Evolutionary conservation across 2,888 invertebrate species (phyloP).

Genomic region (Teinopalpus imperialis): DNA sequence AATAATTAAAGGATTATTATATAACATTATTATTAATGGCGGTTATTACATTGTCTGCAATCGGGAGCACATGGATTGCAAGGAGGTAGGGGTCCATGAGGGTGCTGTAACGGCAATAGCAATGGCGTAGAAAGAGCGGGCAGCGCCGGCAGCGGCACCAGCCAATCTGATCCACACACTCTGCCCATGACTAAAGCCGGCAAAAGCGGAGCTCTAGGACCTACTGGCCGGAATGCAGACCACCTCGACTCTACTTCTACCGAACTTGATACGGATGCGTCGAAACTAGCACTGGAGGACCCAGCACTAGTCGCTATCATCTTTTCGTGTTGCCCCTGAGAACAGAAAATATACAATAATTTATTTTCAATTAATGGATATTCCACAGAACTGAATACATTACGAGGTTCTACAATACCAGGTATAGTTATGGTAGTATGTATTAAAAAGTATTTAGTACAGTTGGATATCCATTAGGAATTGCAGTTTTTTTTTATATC

Average conservation of each 20-base stretch:
- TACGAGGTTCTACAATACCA: too few relatives aligned
- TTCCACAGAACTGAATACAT: too few relatives aligned
- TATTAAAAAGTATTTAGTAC: too few relatives aligned
- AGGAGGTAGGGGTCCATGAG: conserved; percentile 48
- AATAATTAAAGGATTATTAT: background rate
- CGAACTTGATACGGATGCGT: conserved; percentile 62
- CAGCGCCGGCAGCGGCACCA: conserved; percentile 69
- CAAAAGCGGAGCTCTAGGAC: conserved; percentile 68
- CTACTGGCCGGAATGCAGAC: conserved; percentile 76
- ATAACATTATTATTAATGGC: conserved; percentile 42
- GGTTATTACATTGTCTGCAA: conserved; percentile 72
- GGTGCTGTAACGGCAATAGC: conserved; percentile 68
- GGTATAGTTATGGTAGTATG: too few relatives aligned
- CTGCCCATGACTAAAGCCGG: conserved; percentile 74
- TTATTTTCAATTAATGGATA: too few relatives aligned
- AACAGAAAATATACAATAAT: background rate
- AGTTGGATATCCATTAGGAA: too few relatives aligned
- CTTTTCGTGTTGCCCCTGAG: conserved; percentile 63
- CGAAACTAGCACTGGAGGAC: conserved; percentile 46
- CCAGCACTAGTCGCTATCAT: conserved; percentile 37
- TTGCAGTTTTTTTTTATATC: too few relatives aligned
- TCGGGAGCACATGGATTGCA: conserved; percentile 71
- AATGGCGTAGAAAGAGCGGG: conserved; percentile 64
- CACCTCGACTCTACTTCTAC: conserved; percentile 63
- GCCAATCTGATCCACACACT: conserved; percentile 78